Evolutionary conservation across 92 coral and sea anemone species (phyloP).

Genomic region (Scolanthus callimorphus): DNA sequence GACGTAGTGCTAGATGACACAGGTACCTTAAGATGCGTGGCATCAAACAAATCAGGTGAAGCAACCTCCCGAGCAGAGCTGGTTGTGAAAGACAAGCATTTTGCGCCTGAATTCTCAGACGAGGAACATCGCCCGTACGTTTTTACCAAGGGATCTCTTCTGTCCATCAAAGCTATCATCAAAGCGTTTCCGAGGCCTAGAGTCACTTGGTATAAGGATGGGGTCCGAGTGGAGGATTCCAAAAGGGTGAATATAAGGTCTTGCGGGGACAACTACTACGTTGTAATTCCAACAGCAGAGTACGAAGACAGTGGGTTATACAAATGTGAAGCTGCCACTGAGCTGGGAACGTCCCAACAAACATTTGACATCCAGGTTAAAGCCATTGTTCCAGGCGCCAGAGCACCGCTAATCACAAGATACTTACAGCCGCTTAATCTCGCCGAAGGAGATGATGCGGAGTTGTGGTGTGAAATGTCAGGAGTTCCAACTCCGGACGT

Average conservation of each 20-base stretch:
- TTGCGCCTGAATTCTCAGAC: conserved; percentile 64
- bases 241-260: conserved; percentile 59
- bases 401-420: conserved; percentile 5
- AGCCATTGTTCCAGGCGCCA: too few species aligned
- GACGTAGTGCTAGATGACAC: conserved; percentile 64
- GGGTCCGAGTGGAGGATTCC: conserved; percentile 51
- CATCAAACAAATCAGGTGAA: conserved; percentile 72
- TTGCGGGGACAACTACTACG: conserved; percentile 60
- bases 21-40: conserved; percentile 76
- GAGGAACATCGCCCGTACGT: conserved; percentile 63
- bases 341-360: conserved; percentile 72
- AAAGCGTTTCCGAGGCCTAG: conserved; percentile 65
- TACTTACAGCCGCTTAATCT: conserved; percentile 19
- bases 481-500: conserved; percentile 65
- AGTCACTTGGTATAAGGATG: conserved; percentile 75
- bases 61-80: conserved; percentile 71
- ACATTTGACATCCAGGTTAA: conserved; percentile 74
- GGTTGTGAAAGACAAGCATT: conserved; percentile 58
- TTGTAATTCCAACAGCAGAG: conserved; percentile 51
- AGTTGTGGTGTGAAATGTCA: conserved; percentile 77
- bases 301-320: conserved; percentile 78
- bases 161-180: conserved; percentile 55
- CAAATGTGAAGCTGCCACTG: conserved; percentile 89
- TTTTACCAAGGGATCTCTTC: conserved; percentile 60
- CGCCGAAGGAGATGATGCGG: conserved; percentile 54